Evolutionary conservation across 2,113 vertebrate genomes (phyloP).

Genomic region (Pterocles orientalis): DNA sequence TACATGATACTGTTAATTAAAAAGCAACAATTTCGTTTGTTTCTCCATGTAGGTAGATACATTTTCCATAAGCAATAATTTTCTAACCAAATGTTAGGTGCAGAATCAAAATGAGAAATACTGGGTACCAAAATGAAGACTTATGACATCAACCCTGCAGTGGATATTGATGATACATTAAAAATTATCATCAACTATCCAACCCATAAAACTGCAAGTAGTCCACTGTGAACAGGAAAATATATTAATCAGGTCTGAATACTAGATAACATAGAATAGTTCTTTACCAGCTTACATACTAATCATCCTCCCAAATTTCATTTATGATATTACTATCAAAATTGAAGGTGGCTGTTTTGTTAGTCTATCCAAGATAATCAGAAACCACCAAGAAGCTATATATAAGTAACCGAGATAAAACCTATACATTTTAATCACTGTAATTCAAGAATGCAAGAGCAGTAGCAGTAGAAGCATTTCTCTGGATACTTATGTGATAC

Average conservation of each 20-base stretch:
- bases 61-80: neutral
- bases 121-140: neutral
- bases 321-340: neutral
- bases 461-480: neutral
- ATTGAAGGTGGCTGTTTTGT: neutral
- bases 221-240: neutral
- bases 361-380: neutral
- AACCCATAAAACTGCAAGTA: neutral
- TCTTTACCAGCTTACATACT: neutral
- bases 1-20: neutral
- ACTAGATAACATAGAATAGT: neutral
- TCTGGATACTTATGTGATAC: neutral
- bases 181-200: neutral
- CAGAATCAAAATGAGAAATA: neutral
- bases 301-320: neutral
- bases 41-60: neutral
- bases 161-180: too few species aligned
- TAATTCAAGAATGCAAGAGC: neutral
- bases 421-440: neutral
- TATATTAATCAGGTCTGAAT: neutral
- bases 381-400: neutral
- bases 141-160: rapidly evolving
- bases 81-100: neutral
- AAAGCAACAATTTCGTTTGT: neutral
- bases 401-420: neutral